Evolutionary conservation across 2,888 invertebrate species (phyloP), one percentile per base, ranked within the genome.

Genomic region (Macaria liturata): DNA sequence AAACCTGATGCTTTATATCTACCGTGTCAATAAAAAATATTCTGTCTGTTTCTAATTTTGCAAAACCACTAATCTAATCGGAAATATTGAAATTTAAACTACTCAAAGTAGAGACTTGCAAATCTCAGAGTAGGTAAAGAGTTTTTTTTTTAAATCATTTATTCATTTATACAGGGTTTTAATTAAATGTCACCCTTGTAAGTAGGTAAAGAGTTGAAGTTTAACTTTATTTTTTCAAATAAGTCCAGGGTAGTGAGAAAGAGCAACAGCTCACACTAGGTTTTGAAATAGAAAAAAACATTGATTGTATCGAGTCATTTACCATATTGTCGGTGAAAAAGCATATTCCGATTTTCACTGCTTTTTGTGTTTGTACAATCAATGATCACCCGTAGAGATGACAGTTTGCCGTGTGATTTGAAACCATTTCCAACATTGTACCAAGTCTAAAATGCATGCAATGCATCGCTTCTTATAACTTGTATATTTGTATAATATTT

Each of bases 301-400:
- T 60, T 60, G 52, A 52, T 60, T 60, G 56, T 54, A 57, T 48
- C 32, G 61, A 62, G 60, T 55, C 57, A 67, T 66, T 69, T 64
- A 56, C 70, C 70, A 70, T 88, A 86, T 88, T 88, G 87, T 87
- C 87, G 83, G 81, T 84, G 81, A 80, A 64, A 69, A 81, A 79
- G 79, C 78, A 67, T 65, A 37, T 48, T 49, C 52, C 43, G 46
- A 48, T 46, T 55, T 53, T 60, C 68, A 70, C 68, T 63, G 69
- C 63, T 64, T 63, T 59, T 59, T 58, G 45, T 34, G 39, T 54
- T 49, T 54, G 40, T 57, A 49, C 57, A 59, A 55, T 52, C 55
- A 60, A 60, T 56, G 49, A n/a, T 20, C 43, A 44, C 8, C 30
- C 39, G 37, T 57, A 51, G 37, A 44, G 6, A 44, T 8, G 31